A percentile compares a stretch with the other conserved stretches of the same genome.
Evolutionary conservation across 2,797 vertebrate species (phyloP).

Genomic region (Melanotaenia maccullochi): DNA sequence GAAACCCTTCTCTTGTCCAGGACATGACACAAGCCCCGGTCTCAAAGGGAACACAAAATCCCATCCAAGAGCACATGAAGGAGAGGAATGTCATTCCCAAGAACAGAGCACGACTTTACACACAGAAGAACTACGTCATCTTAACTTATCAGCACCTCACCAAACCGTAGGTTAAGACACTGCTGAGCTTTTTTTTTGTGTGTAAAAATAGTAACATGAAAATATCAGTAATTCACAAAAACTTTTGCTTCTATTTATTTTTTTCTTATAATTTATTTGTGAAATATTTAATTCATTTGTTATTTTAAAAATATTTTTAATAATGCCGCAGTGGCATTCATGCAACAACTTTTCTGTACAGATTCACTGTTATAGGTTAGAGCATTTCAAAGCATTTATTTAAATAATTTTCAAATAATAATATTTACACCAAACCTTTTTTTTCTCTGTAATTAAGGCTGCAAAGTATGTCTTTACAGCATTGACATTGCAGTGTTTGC

Average conservation of each 20-base stretch:
- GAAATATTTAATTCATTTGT: background rate
- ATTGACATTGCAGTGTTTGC: too few species aligned
- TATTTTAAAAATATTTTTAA: background rate
- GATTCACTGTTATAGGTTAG: background rate
- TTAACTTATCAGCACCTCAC: conserved; percentile 43
- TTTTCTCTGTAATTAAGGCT: background rate
- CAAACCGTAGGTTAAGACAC: conserved; percentile 52
- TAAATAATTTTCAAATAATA: background rate
- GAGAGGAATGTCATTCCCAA: background rate
- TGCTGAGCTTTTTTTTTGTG: background rate
- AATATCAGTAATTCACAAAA: background rate
- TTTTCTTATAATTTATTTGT: background rate
- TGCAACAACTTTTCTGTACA: background rate
- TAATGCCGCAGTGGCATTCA: background rate
- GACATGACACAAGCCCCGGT: conserved; percentile 2
- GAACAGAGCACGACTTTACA: conserved; percentile 48
- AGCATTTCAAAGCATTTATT: background rate
- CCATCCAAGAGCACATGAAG: conserved; percentile 15
- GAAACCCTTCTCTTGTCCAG: conserved; percentile 16
- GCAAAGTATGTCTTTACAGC: background rate
- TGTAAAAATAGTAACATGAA: background rate
- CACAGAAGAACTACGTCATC: conserved; percentile 29
- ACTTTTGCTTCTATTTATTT: background rate
- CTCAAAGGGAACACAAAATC: conserved; percentile 22
- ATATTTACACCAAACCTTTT: background rate